Evolutionary conservation across 2,888 invertebrate species (phyloP), one percentile per base, ranked within the genome.

Genomic region (Tipula confusa): DNA sequence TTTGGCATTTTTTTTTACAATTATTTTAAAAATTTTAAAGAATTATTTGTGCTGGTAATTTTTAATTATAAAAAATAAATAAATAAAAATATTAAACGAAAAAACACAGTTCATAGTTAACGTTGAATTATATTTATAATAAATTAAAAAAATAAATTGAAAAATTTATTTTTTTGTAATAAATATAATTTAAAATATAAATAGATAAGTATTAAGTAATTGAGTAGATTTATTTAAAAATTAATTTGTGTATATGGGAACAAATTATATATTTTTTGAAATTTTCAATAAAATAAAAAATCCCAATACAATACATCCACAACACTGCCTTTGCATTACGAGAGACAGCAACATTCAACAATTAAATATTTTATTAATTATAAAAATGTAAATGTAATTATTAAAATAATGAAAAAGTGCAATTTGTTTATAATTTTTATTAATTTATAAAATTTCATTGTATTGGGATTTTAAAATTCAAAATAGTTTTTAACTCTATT

Each of bases 21-120:
- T 64, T 64, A 64, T 64, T 64, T 64, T 64, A 43, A 43, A 43
- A 15, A 6, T 43, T 64, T 24, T 24, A 64, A 24, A 24, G 24
- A 64, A 83, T 83, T 79, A 64, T 64, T 64, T 64, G 64, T 64
- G 64, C 64, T 64, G 64, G 82, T 83, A 85, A 83, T 83, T 84
- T 84, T 29, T 83, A 85, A 84, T 84, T 64, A 24, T 64, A 11
- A 64, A 64, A 64, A 64, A 64, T 64, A 64, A 64, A 64, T 64
- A 64, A 64, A 64, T 64, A 64, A 64, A 64, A 64, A 64, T 64
- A 64, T 24, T 64, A 64, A 64, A 64, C 64, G 64, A 84, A 86
- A 85, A 85, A 86, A 86, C 86, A 86, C 86, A 86, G 86, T 86
- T 86, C 85, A 86, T 86, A 86, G 86, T 86, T 86, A 86, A 86